Evolutionary conservation across 2,888 invertebrate genomes (phyloP).

Genomic region (Molorchus minor): DNA sequence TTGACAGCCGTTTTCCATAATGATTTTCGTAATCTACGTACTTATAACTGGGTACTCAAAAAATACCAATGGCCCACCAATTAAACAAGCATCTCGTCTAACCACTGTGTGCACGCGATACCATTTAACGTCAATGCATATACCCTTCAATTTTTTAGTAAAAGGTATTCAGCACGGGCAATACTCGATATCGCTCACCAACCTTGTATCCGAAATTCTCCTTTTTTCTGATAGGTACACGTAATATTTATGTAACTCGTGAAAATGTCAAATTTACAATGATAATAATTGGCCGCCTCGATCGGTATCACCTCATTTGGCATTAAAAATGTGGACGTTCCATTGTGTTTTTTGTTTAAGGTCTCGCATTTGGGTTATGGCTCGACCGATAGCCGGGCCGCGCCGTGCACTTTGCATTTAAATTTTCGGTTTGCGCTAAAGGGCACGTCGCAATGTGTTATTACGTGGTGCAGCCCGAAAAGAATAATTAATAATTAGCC

Average conservation of each 20-base stretch:
- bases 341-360: conserved; percentile 26
- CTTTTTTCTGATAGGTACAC: too few relatives aligned
- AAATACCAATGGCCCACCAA: too few relatives aligned
- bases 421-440: conserved; percentile 4
- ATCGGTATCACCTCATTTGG: conserved; percentile 20
- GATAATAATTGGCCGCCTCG: conserved; percentile 10
- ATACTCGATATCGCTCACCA: too few relatives aligned
- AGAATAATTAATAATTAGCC: background rate
- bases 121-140: too few relatives aligned
- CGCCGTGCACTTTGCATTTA: background rate
- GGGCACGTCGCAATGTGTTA: conserved; percentile 3
- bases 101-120: too few relatives aligned
- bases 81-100: too few relatives aligned
- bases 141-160: too few relatives aligned
- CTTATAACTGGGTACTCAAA: too few relatives aligned
- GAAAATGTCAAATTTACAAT: conserved; percentile 19
- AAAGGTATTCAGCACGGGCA: too few relatives aligned
- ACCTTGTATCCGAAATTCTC: too few relatives aligned
- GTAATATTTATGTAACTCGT: background rate
- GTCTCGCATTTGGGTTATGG: conserved; percentile 25
- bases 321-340: conserved; percentile 16
- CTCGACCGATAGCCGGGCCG: background rate
- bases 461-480: background rate
- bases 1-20: too few relatives aligned
- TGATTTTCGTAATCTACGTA: too few relatives aligned